phyloP scores from a whole-genome alignment of 2,113 vertebrate genomes.

The Ibidorhyncha struthersii region DNA sequence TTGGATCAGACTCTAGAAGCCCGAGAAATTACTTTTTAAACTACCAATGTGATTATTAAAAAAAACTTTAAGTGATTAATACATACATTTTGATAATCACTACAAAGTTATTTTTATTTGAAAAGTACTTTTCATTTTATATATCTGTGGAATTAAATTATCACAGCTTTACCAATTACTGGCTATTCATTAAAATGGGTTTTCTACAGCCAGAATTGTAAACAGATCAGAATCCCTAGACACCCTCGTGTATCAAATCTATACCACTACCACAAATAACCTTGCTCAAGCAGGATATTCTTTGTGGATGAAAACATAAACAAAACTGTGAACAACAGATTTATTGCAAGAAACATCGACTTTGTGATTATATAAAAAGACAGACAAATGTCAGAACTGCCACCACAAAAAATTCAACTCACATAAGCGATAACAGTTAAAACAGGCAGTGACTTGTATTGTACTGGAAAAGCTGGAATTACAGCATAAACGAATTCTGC shows the following conservation, averaged over 20 bases:
- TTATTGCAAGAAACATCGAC: not conserved
- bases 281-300: not conserved
- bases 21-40: not conserved
- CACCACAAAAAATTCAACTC: not conserved
- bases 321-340: not conserved
- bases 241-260: not conserved
- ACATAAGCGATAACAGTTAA: fast-evolving
- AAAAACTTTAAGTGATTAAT: not conserved
- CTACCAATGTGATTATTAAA: not conserved
- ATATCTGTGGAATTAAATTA: not conserved
- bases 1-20: not conserved
- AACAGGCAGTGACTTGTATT: not conserved
- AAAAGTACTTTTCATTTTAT: not conserved
- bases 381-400: not conserved
- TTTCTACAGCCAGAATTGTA: not conserved
- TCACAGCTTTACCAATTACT: not conserved
- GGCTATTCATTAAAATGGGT: not conserved
- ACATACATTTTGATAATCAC: not conserved
- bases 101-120: not conserved
- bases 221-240: not conserved
- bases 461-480: not conserved
- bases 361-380: not conserved
- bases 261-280: not conserved
- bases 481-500: not conserved
- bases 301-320: not conserved